These are phyloP conservation scores for Hofmannophila pseudospretella DNA, from an alignment of 2,888 invertebrate genomes.

Conservation along the genomic window DNA sequence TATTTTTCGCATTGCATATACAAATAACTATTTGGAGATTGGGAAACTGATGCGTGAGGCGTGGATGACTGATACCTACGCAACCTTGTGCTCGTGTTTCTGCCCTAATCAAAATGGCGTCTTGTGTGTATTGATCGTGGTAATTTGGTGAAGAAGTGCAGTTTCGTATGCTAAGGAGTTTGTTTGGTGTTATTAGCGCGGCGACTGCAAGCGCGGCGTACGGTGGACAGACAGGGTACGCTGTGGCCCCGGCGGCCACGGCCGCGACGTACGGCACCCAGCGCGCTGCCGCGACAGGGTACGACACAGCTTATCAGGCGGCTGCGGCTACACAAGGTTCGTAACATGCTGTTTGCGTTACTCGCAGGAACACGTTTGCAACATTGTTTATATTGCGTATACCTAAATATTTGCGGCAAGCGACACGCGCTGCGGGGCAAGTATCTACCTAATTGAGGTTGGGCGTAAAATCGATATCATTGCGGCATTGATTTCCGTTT, in stretches of 20 bases:
- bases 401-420: too few species aligned
- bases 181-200: constrained; percentile 63
- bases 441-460: too few species aligned
- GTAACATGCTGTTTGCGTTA: too few species aligned
- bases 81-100: constrained; percentile 54
- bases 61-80: constrained; percentile 32
- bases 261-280: constrained; percentile 92
- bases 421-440: too few species aligned
- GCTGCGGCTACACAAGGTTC: constrained; percentile 87
- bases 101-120: constrained; percentile 72
- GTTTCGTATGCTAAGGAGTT: constrained; percentile 21
- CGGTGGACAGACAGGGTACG: constrained; percentile 90
- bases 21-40: constrained; percentile 16
- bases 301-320: constrained; percentile 90
- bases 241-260: constrained; percentile 88
- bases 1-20: constrained; percentile 17
- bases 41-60: constrained; percentile 10
- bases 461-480: constrained; percentile 24
- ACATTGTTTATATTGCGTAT: too few species aligned
- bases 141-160: constrained; percentile 16
- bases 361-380: background rate
- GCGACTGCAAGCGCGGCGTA: constrained; percentile 90
- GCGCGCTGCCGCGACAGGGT: constrained; percentile 86
- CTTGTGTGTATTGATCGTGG: constrained; percentile 56
- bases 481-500: constrained; percentile 12